Evolutionary conservation across 2,797 vertebrate genomes (phyloP).

Genomic region (Coranthus polyacanthus): DNA sequence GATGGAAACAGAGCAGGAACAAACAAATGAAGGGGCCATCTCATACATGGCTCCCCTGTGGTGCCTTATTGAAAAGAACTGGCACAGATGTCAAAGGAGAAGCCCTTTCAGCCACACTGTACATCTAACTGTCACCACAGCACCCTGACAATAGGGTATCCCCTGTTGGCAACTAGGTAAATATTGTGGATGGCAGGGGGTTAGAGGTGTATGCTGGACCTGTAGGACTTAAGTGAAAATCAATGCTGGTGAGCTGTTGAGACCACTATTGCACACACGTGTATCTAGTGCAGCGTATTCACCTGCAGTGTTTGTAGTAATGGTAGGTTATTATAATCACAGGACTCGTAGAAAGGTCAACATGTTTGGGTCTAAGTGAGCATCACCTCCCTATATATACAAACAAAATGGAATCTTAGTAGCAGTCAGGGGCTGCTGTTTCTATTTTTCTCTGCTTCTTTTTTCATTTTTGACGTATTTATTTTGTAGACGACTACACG

Average conservation of each 20-base stretch:
- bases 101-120: conserved; percentile 73
- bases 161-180: conserved; percentile 81
- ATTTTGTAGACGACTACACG: neutral
- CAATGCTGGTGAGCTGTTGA: conserved; percentile 73
- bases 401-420: conserved; percentile 6
- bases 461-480: neutral
- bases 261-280: conserved; percentile 43
- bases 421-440: neutral
- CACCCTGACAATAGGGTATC: conserved; percentile 77
- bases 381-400: conserved; percentile 16
- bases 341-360: conserved; percentile 70
- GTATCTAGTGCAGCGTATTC: conserved; percentile 45
- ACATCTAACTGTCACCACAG: conserved; percentile 70
- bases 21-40: conserved; percentile 73
- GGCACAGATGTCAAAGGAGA: conserved; percentile 74
- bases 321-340: conserved; percentile 76
- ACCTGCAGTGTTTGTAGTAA: conserved; percentile 75
- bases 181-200: conserved; percentile 79
- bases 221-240: conserved; percentile 85
- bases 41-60: conserved; percentile 64
- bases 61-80: conserved; percentile 76
- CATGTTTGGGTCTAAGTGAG: conserved; percentile 66
- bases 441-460: neutral
- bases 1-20: conserved; percentile 49
- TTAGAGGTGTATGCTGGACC: conserved; percentile 76